Evolutionary conservation across 2,888 invertebrate genomes (phyloP), one percentile per base, ranked within the genome.

Genomic region (Lasioglossum morio): DNA sequence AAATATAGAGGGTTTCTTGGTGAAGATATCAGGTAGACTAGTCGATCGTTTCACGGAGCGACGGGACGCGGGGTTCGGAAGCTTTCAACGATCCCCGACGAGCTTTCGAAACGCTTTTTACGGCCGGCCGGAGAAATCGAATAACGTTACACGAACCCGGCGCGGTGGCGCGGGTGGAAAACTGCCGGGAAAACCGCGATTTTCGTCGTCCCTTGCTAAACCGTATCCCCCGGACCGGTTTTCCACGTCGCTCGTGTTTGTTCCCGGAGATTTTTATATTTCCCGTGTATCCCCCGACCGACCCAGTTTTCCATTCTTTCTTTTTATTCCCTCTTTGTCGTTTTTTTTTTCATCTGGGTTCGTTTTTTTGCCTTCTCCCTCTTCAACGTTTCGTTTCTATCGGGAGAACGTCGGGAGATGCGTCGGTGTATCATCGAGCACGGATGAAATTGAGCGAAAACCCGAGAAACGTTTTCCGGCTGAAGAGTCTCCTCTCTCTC

Each of bases 381-480:
- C 37, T 37, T 19, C 37, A 23, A 7, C 40, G 70, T 69, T 37
- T 69, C 66, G 66, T 23, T 23, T 69, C 66, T 70, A 70, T 70
- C 40, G 70, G 40, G 70, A 14, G 40, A 40, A 70, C 40, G 40
- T 1, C n/a, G 40, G 43, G 43, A 43, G 43, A 37, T 70, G 46
- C 72, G n/a, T 37, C 46, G 76, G 60, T 57, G 74, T 57, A 74
- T 74, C 74, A 74, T 74, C 74, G 74, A 37, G 48, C 74, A 34
- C 74, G 19, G 79, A 72, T 73, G 70, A 78, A 82, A 82, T 82
- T 78, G 82, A 82, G 79, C 74, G 78, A 75, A 74, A 82, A 74
- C 79, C 48, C 48, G 53, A 70, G 79, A 74, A 78, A 37, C 53
- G 48, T 74, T 78, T 46, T 75, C 75, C 57, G 57, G 70, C 14